Conservation (phyloP, 2,888 invertebrate genomes). For the Chirona hameri region DNA sequence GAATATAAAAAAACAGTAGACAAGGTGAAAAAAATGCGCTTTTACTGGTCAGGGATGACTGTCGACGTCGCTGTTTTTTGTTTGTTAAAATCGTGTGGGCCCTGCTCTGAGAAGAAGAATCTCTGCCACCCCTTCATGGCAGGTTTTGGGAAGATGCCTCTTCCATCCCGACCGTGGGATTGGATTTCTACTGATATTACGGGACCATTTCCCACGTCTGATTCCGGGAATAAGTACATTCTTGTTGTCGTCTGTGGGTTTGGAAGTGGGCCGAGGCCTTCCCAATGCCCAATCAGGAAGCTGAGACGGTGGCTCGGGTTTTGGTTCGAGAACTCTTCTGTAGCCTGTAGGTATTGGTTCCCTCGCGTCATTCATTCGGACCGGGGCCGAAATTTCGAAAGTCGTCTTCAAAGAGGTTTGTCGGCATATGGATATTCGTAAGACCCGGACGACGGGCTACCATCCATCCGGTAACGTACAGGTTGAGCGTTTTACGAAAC, state of each 20-base stretch:
- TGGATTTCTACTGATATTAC: neutral
- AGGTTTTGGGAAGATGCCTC: neutral
- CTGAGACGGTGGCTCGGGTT: neutral
- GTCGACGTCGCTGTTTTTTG: too few relatives aligned
- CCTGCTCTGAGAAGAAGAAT: neutral
- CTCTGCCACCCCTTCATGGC: neutral
- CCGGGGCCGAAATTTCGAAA: neutral
- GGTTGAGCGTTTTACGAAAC: neutral
- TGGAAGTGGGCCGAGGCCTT: neutral
- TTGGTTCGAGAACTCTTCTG: neutral
- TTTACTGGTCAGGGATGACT: too few relatives aligned
- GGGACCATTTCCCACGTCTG: neutral
- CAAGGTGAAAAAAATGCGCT: too few relatives aligned
- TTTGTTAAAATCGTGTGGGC: too few relatives aligned
- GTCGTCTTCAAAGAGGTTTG: neutral
- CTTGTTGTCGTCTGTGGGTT: neutral
- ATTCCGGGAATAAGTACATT: neutral
- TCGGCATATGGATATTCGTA: neutral
- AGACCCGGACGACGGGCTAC: neutral
- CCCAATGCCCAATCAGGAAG: neutral
- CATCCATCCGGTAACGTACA: neutral
- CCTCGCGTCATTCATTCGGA: neutral
- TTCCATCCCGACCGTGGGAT: neutral
- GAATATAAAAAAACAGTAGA: too few relatives aligned
- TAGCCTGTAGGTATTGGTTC: neutral